Base-by-base conservation (phyloP, 2,888 invertebrate genomes). In the Troglohyphantes excavatus region DNA sequence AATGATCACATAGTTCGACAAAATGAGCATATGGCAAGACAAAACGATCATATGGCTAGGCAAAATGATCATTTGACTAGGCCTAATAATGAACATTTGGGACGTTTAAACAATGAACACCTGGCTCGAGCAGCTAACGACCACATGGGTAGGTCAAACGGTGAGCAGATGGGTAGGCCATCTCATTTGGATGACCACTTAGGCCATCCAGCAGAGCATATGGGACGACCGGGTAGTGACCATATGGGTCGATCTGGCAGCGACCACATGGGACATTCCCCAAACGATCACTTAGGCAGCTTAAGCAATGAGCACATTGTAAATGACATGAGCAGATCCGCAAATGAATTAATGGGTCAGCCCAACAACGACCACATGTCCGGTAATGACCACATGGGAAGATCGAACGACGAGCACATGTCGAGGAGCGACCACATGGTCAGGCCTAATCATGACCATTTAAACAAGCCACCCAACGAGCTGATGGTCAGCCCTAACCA, bases 291-390 rank as follows among this genome's bases (percentile, higher is more conserved):
- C 61, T 53, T 90, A 70, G 72, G 78, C 79, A 84, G 83, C 78
- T 79, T 84, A 59, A 90, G 27, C 79, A 90, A 78, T 27, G 84
- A 90, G 17, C 89, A 90, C 29, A 82, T 83, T 68, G 79, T 84
- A 3, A 88, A 84, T 65, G 78, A 84, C 26, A 84, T 90, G 84
- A 84, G 72, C 17, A 61, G 83, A 19, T 63, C 83, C 63, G n/a
- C 70, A 26, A 84, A 75, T 84, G 89, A 83, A 43, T 65, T 84
- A 33, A 39, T 90, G 67, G 70, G 46, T 19, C 39, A 82, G 26
- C 61, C 89, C 19, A 75, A 21, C 19, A 90, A 70, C 39, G 89
- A 84, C 6, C 89, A 90, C 17, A 67, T 90, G 23, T 46, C 89
- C 23, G 19, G 39, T 39, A 81, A 59, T 67, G 79, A 88, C 59